Conservation (phyloP, 2,888 invertebrate genomes). For the Meiosimyza platycephala region DNA sequence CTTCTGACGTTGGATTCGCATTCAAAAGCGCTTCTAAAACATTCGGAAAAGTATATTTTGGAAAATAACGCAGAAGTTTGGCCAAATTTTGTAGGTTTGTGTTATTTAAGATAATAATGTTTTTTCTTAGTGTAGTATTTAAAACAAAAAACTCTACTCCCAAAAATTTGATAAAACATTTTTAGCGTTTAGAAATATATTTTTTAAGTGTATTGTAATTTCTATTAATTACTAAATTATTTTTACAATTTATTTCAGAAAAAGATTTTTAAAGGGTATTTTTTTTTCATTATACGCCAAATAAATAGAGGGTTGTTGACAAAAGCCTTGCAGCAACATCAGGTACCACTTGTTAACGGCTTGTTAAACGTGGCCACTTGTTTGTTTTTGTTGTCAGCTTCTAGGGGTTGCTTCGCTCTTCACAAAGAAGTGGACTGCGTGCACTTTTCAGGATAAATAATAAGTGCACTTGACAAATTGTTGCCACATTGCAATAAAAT, state of each 20-base stretch:
- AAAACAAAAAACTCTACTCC: too few species aligned
- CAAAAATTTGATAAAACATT: too few species aligned
- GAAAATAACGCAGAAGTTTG: too few species aligned
- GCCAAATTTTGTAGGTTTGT: too few species aligned
- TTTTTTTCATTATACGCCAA: not conserved
- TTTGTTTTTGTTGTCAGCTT: slow-evolving; percentile 11
- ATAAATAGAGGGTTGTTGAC: slow-evolving; percentile 32
- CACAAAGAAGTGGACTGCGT: slow-evolving; percentile 17
- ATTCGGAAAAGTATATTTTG: too few species aligned
- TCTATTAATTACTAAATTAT: slow-evolving; percentile 29
- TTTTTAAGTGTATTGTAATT: not conserved
- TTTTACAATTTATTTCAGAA: slow-evolving; percentile 4
- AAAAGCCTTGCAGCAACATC: slow-evolving; percentile 19
- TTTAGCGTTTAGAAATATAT: too few species aligned
- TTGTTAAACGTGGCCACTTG: slow-evolving; percentile 37
- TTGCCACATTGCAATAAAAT: slow-evolving; percentile 33
- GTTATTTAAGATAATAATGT: too few species aligned
- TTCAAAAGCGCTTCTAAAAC: too few species aligned
- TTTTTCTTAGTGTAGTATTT: too few species aligned
- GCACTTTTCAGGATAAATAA: slow-evolving; percentile 16
- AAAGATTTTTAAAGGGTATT: not conserved
- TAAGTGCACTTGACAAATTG: slow-evolving; percentile 30
- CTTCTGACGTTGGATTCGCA: too few species aligned
- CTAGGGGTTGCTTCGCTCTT: not conserved
- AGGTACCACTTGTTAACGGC: slow-evolving; percentile 35